Percentiles rank a stretch among this genome's conserved stretches.
Evolutionary conservation across 2,888 invertebrate species (phyloP).

Genomic region (Drosophila subquinaria): DNA sequence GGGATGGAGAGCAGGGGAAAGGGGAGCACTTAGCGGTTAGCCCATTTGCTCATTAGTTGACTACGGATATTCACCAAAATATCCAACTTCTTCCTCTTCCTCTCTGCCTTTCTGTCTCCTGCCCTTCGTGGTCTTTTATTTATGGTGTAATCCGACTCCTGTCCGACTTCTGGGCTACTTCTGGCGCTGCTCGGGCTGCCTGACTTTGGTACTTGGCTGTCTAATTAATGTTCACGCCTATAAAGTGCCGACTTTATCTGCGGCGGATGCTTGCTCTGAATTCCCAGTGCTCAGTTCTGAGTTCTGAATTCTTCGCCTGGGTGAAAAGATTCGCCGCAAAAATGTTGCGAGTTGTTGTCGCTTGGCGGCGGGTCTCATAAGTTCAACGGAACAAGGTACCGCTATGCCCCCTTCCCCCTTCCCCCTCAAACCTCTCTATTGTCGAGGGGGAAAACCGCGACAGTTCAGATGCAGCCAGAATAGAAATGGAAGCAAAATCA

Average conservation of each 20-base stretch:
- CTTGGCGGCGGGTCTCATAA: constrained; percentile 35
- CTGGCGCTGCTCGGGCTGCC: constrained; percentile 23
- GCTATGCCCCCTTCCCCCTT: constrained; percentile 55
- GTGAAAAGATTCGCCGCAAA: constrained; percentile 52
- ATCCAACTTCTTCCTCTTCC: constrained; percentile 3
- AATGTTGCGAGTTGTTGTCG: constrained; percentile 31
- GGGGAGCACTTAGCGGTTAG: constrained; percentile 40
- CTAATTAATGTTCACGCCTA: constrained; percentile 77
- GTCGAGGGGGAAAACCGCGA: constrained; percentile 52
- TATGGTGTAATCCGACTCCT: constrained; percentile 35
- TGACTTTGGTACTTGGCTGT: constrained; percentile 45
- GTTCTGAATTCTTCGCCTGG: constrained; percentile 50
- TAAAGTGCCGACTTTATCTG: constrained; percentile 71
- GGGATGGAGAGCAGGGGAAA: not conserved
- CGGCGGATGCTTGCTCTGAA: constrained; percentile 68
- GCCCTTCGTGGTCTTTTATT: constrained; percentile 18
- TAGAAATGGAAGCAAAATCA: constrained; percentile 63
- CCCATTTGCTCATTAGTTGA: constrained; percentile 69
- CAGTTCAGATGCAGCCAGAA: constrained; percentile 40
- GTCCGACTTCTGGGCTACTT: constrained; percentile 15
- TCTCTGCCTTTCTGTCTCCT: not conserved
- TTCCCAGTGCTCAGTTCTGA: constrained; percentile 52
- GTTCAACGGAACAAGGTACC: constrained; percentile 75
- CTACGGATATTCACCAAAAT: constrained; percentile 31
- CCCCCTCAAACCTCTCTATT: not conserved